Percentiles rank a stretch among this genome's conserved stretches.
Conservation (phyloP, 2,797 vertebrate species). For the Okamejei kenojei region DNA sequence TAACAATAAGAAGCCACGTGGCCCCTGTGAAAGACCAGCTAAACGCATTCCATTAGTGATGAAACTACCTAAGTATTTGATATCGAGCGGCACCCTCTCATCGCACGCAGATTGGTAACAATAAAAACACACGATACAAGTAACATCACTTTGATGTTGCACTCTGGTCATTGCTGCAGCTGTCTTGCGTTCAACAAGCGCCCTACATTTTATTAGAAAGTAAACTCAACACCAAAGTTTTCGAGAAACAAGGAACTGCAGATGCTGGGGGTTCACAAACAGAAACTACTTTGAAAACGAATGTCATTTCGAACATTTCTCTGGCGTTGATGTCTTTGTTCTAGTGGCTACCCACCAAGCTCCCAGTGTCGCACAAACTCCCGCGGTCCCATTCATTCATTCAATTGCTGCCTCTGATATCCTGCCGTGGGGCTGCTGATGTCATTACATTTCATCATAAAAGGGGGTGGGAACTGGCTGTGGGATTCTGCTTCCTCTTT, state of each 20-base stretch:
- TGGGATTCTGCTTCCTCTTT: background rate
- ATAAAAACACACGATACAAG: background rate
- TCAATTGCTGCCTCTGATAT: background rate
- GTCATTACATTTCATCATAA: slow-evolving; percentile 24
- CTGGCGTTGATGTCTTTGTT: background rate
- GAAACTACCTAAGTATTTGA: no score
- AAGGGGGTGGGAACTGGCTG: background rate
- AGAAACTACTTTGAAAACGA: background rate
- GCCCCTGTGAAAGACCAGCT: no score
- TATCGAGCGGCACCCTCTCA: no score
- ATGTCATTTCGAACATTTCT: no score
- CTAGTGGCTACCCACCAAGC: background rate
- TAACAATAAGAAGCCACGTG: no score
- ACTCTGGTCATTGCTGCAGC: background rate
- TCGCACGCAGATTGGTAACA: no score
- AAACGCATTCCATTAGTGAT: no score
- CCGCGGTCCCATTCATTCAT: slow-evolving; percentile 11
- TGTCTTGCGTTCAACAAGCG: background rate
- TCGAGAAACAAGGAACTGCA: no score
- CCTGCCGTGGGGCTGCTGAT: slow-evolving; percentile 19
- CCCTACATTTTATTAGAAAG: background rate
- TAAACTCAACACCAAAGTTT: background rate
- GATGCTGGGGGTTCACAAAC: no score
- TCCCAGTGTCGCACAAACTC: background rate
- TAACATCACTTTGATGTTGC: background rate